A percentile compares a stretch with the other conserved stretches of the same genome.
Conservation (phyloP, 37 sponge, comb jelly and placozoan species). For the Mnemiopsis leidyi region DNA sequence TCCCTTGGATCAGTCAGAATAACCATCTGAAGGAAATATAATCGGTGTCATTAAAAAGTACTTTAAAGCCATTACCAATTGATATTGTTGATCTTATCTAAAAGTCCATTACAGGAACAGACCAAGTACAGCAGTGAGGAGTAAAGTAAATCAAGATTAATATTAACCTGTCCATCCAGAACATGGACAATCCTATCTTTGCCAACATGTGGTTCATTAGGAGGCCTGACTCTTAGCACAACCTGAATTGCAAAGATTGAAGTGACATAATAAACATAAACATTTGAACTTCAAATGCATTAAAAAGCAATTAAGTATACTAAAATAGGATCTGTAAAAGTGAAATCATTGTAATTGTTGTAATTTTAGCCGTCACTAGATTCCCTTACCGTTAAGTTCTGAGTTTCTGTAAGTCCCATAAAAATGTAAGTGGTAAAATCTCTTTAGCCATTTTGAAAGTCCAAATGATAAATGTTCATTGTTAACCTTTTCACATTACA, state of each 20-base stretch:
- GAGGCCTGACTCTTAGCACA: slow-evolving; percentile 28
- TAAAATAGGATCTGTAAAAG: not conserved
- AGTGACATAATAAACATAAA: too few species aligned
- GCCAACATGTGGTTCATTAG: slow-evolving; percentile 31
- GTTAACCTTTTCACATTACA: too few species aligned
- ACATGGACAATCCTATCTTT: slow-evolving; percentile 63
- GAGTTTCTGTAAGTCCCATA: not conserved
- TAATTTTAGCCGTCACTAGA: too few species aligned
- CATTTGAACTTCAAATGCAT: not conserved
- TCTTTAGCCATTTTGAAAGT: not conserved
- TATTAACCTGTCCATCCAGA: slow-evolving; percentile 46
- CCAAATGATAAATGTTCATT: too few species aligned
- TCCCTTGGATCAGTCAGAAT: slow-evolving; percentile 78
- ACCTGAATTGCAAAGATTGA: too few species aligned
- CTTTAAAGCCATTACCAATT: too few species aligned
- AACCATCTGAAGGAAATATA: slow-evolving; percentile 69
- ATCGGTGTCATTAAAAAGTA: too few species aligned
- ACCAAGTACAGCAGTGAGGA: too few species aligned
- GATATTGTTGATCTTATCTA: too few species aligned
- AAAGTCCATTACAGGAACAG: too few species aligned
- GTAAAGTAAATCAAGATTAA: not conserved
- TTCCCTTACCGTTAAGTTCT: not conserved
- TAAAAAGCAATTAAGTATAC: not conserved
- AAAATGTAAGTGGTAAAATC: not conserved
- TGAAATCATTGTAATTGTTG: too few species aligned